Base-by-base conservation (phyloP, 92 coral and sea anemone species). In the Blastomussa wellsi region DNA sequence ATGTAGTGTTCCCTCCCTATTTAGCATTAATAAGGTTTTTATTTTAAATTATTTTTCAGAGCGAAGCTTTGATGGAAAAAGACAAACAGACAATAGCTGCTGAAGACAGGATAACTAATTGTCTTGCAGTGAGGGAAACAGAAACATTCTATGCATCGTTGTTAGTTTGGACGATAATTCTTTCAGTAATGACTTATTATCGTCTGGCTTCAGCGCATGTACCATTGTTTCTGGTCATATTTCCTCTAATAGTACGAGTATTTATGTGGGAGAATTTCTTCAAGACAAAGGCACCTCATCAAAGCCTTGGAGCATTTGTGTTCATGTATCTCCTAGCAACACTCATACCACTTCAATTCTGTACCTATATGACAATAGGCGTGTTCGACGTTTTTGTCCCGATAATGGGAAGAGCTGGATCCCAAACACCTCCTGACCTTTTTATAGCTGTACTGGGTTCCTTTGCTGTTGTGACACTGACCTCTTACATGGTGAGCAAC, bases 401-500 rank as follows among this genome's bases (percentile, higher is more conserved):
- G 15, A 91, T 95, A 26, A 91, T 95, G 93, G 95, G 99, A 7
- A 94, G 99, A 17, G 86, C 88, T 78, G 99, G 99, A 20, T 86
- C 97, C 0, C 83, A 91, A 36, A 78, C 83, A 14, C 85, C 93
- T 28, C 99, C 99, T 35, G 99, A 97, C 84, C 67, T 94, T 35
- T 85, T 91, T 71, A 93, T 97, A 35, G 92, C 97, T 80, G 84
- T 86, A 3, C 77, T 94, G 66, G 86, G 91, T 48, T 87, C 97
- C 69, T 74, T 84, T 38, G n/a, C 77, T 66, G 92, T 85, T 59
- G 89, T 92, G 22, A 80, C 91, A 55, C 37, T 95, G 24, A 84
- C 95, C 3, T 94, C 99, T 0, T 95, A 93, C 71, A n/a, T 89
- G 99, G 99, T 97, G 88, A 86, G 99, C n/a, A n/a, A n/a, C n/a